Conservation (phyloP, 2,113 vertebrate genomes). For the Chaetops frenatus region DNA sequence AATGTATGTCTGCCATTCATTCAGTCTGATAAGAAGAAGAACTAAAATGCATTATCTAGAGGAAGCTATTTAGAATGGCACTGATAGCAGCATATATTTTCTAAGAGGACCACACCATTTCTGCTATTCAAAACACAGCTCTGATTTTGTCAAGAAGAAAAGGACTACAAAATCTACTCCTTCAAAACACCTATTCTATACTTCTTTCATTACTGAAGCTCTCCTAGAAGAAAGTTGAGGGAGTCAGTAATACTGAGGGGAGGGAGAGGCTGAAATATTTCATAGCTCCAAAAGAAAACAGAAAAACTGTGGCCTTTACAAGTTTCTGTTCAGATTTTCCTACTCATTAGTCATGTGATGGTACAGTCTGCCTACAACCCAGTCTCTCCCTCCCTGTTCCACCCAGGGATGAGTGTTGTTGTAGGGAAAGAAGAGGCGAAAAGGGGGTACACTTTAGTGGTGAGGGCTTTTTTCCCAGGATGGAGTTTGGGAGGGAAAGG, state of each 20-base stretch:
- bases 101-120: neutral
- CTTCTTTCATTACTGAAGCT: neutral
- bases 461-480: neutral
- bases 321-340: constrained; percentile 21
- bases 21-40: neutral
- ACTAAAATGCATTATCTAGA: neutral
- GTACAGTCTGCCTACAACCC: neutral
- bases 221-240: neutral
- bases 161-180: neutral
- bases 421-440: neutral
- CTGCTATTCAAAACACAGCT: neutral
- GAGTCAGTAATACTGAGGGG: neutral
- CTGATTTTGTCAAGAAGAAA: neutral
- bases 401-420: neutral
- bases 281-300: neutral
- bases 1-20: neutral
- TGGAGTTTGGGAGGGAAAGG: neutral
- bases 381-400: neutral
- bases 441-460: neutral
- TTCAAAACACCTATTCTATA: neutral
- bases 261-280: neutral
- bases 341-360: neutral
- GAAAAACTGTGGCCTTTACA: neutral
- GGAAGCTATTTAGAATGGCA: neutral
- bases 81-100: neutral